Conservation (phyloP, 2,797 vertebrate species). For the Acanthurus lineatus region DNA sequence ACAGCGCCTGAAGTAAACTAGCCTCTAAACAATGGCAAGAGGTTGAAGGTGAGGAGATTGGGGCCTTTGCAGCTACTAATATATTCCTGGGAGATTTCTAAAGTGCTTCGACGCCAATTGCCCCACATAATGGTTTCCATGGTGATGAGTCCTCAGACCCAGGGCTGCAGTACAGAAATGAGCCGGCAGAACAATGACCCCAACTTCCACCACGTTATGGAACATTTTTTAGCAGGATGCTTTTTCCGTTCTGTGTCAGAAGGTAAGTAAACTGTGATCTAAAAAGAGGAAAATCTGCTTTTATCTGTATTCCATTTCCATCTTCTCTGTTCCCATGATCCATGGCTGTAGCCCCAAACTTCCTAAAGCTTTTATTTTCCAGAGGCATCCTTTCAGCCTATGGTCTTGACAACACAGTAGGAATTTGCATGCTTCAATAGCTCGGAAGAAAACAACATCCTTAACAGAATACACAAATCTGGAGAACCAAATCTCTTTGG, state of each 20-base stretch:
- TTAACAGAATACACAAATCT: conserved; percentile 51
- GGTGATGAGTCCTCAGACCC: conserved; percentile 73
- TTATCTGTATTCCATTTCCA: conserved; percentile 54
- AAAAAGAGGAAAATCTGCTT: conserved; percentile 57
- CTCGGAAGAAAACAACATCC: conserved; percentile 64
- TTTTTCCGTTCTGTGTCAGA: conserved; percentile 59
- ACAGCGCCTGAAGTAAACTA: conserved; percentile 59
- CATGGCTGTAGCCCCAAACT: conserved; percentile 49
- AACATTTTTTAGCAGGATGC: conserved; percentile 59
- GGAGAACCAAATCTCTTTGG: conserved; percentile 19
- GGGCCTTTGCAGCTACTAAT: conserved; percentile 72
- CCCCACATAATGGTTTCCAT: conserved; percentile 84
- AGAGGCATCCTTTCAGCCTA: conserved; percentile 71
- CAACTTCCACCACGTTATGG: conserved; percentile 64
- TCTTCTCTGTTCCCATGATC: conserved; percentile 65
- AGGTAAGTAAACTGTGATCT: conserved; percentile 66
- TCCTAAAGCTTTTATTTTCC: conserved; percentile 59
- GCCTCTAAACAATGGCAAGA: conserved; percentile 61
- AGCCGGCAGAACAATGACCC: conserved; percentile 76
- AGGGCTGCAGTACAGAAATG: conserved; percentile 71
- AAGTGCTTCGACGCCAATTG: conserved; percentile 74
- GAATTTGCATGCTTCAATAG: conserved; percentile 75
- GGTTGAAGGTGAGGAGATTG: conserved; percentile 73
- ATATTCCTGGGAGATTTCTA: conserved; percentile 80
- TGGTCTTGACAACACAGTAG: conserved; percentile 66